Conservation (phyloP, 2,797 vertebrate genomes). For the Eupleurogrammus muticus region DNA sequence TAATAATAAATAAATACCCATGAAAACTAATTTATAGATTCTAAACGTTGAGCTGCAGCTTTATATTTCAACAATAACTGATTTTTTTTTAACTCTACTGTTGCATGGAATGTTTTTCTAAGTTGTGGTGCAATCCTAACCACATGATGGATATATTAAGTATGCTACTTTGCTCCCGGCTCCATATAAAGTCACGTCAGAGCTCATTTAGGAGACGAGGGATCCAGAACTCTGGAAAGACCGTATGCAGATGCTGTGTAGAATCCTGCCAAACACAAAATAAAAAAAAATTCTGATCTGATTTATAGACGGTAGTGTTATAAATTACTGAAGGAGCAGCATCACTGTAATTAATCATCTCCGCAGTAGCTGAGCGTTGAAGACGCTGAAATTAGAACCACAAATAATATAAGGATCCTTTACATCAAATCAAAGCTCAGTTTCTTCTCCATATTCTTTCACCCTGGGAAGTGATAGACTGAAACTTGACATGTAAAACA, state of each 20-base stretch:
- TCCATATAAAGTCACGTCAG: constrained; percentile 42
- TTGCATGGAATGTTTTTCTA: constrained; percentile 46
- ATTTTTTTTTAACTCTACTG: constrained; percentile 65
- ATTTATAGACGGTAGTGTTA: constrained; percentile 38
- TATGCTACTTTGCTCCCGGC: constrained; percentile 25
- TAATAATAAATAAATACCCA: constrained; percentile 3
- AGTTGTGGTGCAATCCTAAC: constrained; percentile 37
- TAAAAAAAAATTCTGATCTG: constrained; percentile 43
- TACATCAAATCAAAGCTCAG: constrained; percentile 33
- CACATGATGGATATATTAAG: constrained; percentile 57
- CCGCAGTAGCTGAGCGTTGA: constrained; percentile 39
- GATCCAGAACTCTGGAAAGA: constrained; percentile 33
- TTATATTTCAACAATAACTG: constrained; percentile 36
- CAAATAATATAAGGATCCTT: constrained; percentile 27
- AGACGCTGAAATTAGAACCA: constrained; percentile 45
- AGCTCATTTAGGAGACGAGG: constrained; percentile 38
- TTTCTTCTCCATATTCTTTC: constrained; percentile 14
- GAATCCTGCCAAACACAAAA: constrained; percentile 49
- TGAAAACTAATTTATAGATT: constrained; percentile 19
- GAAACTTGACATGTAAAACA: constrained; percentile 21
- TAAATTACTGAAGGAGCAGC: constrained; percentile 56
- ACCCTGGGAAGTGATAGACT: not conserved
- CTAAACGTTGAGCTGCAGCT: constrained; percentile 29
- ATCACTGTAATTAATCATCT: constrained; percentile 52
- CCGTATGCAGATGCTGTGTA: constrained; percentile 60